Evolutionary conservation across 1,140 invertebrate genomes (phyloP), one percentile per base, ranked within the genome.

Genomic region (Conopomorpha cramerella): DNA sequence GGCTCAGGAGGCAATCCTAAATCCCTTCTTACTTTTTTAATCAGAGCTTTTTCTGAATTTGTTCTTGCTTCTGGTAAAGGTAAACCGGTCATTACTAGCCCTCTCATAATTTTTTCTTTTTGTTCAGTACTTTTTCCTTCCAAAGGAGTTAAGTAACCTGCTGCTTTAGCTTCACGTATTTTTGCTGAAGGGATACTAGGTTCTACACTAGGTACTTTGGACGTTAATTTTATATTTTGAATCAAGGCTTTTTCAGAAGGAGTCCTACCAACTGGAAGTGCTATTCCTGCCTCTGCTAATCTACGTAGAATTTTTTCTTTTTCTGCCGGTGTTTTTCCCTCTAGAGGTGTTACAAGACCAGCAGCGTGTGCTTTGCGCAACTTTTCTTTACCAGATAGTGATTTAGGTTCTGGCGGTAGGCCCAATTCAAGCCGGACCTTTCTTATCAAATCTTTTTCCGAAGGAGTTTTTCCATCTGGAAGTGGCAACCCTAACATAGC

Each of bases 101-200:
- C 46, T 42, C 30, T 49, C 16, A 56, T 31, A 19, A 57, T 52
- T 34, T 46, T 55, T 41, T 60, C 47, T 38, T 50, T 58, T 46
- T 64, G 34, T 16, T 29, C 40, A 12, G 39, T 25, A 10, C 48
- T 10, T 42, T 55, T 55, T 1, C 46, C 54, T 39, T 44, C 43
- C 26, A 59, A 15, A 3, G 54, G 49, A 2, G 46, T 50, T 3
- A 53, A 8, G 11, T 51, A 27, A 1, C 52, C 55, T 6, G 34
- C 45, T 26, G 34, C 46, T 38, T 42, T 41, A 1, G 45, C 45
- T 41, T 54, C 51, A 6, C 27, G 27, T 13, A 36, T 40, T 42
- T 47, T 46, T 37, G 49, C 36, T 10, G 39, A 38, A 12, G 41
- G 34, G 14, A 16, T 36, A 8, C 18, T 16, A 1, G 27, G 30